These are phyloP conservation scores for Chrysotoxum bicinctum DNA, from an alignment of 2,888 invertebrate genomes.

Conservation along the genomic window DNA sequence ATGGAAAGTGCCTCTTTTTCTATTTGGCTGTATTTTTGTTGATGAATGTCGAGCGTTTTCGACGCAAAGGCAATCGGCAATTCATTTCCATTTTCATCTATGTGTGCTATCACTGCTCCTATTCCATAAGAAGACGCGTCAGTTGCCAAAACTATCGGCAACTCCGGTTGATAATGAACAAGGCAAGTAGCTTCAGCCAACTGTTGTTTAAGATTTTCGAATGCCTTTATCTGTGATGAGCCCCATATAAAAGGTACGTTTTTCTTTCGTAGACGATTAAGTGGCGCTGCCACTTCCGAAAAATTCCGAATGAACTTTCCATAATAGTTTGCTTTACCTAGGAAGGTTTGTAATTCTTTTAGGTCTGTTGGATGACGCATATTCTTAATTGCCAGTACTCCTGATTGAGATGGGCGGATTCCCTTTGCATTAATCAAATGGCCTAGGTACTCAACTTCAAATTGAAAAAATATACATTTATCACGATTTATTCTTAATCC, in stretches of 20 bases:
- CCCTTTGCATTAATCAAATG: too few species aligned
- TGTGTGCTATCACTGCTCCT: constrained; percentile 50
- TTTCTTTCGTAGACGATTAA: constrained; percentile 2
- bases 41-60: constrained; percentile 52
- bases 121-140: constrained; percentile 43
- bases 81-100: constrained; percentile 42
- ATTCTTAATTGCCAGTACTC: too few species aligned
- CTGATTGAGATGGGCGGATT: too few species aligned
- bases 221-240: not conserved
- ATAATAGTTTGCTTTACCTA: constrained; percentile 41
- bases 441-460: too few species aligned
- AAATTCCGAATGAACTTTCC: constrained; percentile 14
- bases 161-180: constrained; percentile 48
- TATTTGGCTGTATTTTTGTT: constrained; percentile 56
- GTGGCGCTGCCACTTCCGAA: too few species aligned
- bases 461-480: too few species aligned
- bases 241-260: constrained; percentile 17
- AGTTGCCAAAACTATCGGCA: constrained; percentile 52
- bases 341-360: constrained; percentile 43
- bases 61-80: constrained; percentile 57
- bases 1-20: constrained; percentile 55
- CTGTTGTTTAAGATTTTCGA: constrained; percentile 28
- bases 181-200: constrained; percentile 16
- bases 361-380: constrained; percentile 44
- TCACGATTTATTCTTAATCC: constrained; percentile 37